Evolutionary conservation across 2,888 invertebrate species (phyloP).

Genomic region (Abrostola triplasia): DNA sequence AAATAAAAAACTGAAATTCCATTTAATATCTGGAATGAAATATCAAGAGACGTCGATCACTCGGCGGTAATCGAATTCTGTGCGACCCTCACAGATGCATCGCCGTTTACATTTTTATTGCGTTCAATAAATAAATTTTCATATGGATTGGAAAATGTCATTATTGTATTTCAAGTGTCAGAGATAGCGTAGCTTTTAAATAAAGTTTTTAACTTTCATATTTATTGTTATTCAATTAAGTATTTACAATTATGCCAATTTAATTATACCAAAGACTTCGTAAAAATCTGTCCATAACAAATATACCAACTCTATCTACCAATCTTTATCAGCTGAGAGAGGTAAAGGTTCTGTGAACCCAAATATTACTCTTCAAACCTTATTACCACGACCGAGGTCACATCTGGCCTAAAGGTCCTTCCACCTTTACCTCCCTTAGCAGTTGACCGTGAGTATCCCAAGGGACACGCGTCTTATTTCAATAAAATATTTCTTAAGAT

Average conservation of each 20-base stretch:
- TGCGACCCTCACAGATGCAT: constrained; percentile 4
- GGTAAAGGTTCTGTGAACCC: neutral
- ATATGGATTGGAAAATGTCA: constrained; percentile 1
- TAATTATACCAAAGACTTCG: neutral
- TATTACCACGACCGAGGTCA: constrained; percentile 3
- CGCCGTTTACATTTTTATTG: constrained; percentile 5
- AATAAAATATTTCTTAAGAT: constrained; percentile 13
- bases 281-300: neutral
- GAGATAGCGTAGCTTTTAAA: no score
- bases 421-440: constrained; percentile 6
- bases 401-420: constrained; percentile 3
- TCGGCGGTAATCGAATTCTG: neutral
- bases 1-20: neutral
- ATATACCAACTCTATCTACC: neutral
- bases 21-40: constrained; percentile 1
- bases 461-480: constrained; percentile 7
- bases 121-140: constrained; percentile 9
- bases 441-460: constrained; percentile 4
- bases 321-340: neutral
- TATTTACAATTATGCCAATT: no score
- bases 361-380: constrained; percentile 1
- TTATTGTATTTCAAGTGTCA: no score
- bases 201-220: no score
- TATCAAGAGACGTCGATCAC: neutral
- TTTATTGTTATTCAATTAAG: no score